Conservation (phyloP, 2,797 vertebrate species). For the Ispidina picta region DNA sequence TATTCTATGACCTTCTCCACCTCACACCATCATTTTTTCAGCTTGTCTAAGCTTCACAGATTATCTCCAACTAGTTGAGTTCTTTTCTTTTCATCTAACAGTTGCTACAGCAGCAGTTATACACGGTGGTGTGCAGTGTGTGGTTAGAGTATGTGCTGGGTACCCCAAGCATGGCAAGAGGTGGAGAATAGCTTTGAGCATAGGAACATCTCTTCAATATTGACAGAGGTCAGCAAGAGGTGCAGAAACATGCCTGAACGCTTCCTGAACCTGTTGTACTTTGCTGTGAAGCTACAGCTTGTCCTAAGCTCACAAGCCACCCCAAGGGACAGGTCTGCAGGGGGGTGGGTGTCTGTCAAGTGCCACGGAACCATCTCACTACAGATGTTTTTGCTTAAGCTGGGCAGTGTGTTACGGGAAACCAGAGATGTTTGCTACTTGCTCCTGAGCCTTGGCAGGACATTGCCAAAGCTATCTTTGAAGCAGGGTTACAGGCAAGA, state of each 20-base stretch:
- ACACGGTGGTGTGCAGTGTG: accelerated
- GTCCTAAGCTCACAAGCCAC: neutral
- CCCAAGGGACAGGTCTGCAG: neutral
- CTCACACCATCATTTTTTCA: neutral
- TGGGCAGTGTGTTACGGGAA: neutral
- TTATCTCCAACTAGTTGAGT: neutral
- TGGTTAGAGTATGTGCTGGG: neutral
- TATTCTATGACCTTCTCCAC: neutral
- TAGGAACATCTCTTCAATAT: neutral
- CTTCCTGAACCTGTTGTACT: neutral
- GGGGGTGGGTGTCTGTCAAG: neutral
- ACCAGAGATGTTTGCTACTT: neutral
- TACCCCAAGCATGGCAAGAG: neutral
- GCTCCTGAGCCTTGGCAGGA: neutral
- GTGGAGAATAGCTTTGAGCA: neutral
- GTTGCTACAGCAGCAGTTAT: neutral
- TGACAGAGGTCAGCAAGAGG: neutral
- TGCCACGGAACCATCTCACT: neutral
- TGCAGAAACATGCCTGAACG: neutral
- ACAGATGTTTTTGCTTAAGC: neutral
- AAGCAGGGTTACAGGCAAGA: neutral
- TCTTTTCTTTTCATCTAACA: neutral
- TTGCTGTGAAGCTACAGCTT: neutral
- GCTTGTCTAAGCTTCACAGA: neutral
- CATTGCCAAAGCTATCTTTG: neutral